These are phyloP conservation scores for Mola mola DNA, from an alignment of 2,113 vertebrate species.

Conservation along the genomic window DNA sequence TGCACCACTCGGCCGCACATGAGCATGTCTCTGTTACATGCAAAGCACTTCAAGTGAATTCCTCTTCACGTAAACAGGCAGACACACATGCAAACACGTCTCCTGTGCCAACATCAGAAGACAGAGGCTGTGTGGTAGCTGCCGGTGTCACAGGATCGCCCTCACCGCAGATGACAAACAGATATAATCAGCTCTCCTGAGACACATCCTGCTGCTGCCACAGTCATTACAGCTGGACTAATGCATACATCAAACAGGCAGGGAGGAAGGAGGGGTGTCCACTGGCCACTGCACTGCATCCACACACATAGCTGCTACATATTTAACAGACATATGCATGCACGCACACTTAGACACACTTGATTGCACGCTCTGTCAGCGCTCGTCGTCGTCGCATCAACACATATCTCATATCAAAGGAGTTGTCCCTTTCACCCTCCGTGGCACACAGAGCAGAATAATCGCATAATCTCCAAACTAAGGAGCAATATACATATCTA, in stretches of 20 bases:
- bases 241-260: conserved; percentile 73
- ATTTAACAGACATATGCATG: conserved; percentile 41
- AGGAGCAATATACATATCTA: conserved; percentile 89
- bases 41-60: conserved; percentile 40
- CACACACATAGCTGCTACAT: conserved; percentile 26
- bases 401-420: conserved; percentile 73
- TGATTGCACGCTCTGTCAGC: conserved; percentile 70
- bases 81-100: conserved; percentile 20
- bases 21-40: conserved; percentile 34
- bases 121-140: conserved; percentile 49
- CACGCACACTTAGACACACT: conserved; percentile 24
- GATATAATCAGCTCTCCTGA: conserved; percentile 76
- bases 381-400: conserved; percentile 61
- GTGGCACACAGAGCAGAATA: conserved; percentile 66
- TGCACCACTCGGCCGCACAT: conserved; percentile 17
- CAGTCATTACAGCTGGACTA: conserved; percentile 65
- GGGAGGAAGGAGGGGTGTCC: too few species aligned
- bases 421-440: conserved; percentile 68
- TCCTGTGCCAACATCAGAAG: conserved; percentile 43
- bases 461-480: conserved; percentile 74
- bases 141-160: conserved; percentile 60
- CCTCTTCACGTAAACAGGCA: conserved; percentile 16
- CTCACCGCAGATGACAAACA: conserved; percentile 72
- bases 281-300: conserved; percentile 44
- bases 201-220: conserved; percentile 69